Evolutionary conservation across 2,888 invertebrate species (phyloP).

Genomic region (Temnothorax rugatulus): DNA sequence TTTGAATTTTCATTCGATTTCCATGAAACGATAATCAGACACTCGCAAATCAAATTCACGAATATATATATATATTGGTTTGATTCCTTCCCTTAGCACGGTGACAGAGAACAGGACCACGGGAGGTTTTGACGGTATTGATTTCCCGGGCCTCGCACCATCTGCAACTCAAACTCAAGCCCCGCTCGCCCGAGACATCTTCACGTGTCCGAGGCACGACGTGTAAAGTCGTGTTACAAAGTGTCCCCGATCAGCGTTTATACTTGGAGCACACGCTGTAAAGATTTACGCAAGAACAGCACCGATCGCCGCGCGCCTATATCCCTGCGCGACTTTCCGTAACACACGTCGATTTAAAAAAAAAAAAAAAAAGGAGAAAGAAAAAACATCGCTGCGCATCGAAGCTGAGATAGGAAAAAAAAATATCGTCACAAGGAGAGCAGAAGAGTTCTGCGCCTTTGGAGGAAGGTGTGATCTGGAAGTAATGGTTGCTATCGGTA

Average conservation of each 20-base stretch:
- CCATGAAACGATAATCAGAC: neutral
- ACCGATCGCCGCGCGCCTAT: neutral
- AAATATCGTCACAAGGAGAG: conserved; percentile 12
- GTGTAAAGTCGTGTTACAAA: conserved; percentile 57
- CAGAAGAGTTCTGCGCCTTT: conserved; percentile 13
- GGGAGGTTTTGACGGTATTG: conserved; percentile 83
- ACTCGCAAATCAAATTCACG: conserved; percentile 9
- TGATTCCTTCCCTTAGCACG: conserved; percentile 34
- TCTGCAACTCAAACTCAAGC: conserved; percentile 79
- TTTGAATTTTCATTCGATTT: neutral
- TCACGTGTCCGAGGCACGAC: conserved; percentile 45
- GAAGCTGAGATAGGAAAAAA: conserved; percentile 15
- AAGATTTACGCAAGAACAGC: conserved; percentile 44
- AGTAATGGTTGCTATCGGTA: conserved; percentile 39
- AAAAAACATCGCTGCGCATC: conserved; percentile 25
- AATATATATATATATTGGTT: conserved; percentile 13
- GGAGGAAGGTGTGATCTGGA: conserved; percentile 39
- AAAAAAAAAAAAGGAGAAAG: conserved; percentile 14
- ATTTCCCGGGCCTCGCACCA: conserved; percentile 82
- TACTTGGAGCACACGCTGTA: conserved; percentile 6
- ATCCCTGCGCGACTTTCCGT: conserved; percentile 30
- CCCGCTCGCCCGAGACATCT: conserved; percentile 65
- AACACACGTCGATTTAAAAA: conserved; percentile 32
- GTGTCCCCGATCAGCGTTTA: conserved; percentile 57
- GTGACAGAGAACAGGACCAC: conserved; percentile 77